Evolutionary conservation across 2,888 invertebrate genomes (phyloP), one percentile per base, ranked within the genome.

Genomic region (Lasioglossum oenotherae): DNA sequence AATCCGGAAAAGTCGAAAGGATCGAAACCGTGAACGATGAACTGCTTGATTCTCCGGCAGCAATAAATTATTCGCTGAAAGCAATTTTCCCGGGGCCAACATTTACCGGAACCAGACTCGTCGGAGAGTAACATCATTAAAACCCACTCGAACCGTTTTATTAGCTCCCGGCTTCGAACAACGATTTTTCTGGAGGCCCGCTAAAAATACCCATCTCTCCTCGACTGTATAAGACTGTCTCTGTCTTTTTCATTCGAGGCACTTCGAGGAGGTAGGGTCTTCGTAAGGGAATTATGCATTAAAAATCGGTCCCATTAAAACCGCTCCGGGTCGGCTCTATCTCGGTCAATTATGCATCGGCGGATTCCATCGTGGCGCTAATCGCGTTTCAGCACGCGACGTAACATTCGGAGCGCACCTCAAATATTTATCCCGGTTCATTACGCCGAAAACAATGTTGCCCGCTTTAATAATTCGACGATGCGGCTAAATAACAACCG

Each of bases 261-360:
- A 2, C 23, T n/a, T 53, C 23, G 10, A 53, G 53, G 10, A 23
- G 53, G 49, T 4, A 14, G 4, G 6, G 41, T 38, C 69, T 35
- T 23, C 74, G 79, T 44, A 57, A 44, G 60, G 27, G 79, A 74
- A 74, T 46, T 27, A 71, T 60, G 38, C 77, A 72, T 78, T 46
- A 60, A 60, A 72, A 60, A 60, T 46, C 44, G 60, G 31, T 1
- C 53, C 75, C 4, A 69, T 53, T 75, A 53, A 53, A 80, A 38
- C 44, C 27, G 49, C 73, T 31, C 27, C 60, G n/a, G 10, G 31
- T 23, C 41, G 64, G 35, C 77, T 46, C 49, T 23, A 49, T 67
- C 72, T n/a, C 35, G 78, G 6, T 81, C 57, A 82, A 84, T 84
- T 82, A 84, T 82, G 76, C 74, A 84, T 74, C 73, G 74, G 27